Percentiles rank a stretch among this genome's conserved stretches.
Conservation (phyloP, 2,113 vertebrate species). For the Eidolon helvum region DNA sequence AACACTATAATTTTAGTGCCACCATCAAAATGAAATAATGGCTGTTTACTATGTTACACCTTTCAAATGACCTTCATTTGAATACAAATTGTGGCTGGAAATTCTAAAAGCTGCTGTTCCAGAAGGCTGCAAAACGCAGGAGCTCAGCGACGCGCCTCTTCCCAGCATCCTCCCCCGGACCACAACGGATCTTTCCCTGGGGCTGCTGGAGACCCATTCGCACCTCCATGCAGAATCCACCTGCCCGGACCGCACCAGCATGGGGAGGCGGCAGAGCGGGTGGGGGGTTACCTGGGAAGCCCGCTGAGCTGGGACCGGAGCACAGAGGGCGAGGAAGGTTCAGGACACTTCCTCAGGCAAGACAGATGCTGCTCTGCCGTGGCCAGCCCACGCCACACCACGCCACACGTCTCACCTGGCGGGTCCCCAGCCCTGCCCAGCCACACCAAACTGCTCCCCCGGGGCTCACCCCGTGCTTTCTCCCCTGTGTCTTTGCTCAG, state of each 20-base stretch:
- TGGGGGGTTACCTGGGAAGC: neutral
- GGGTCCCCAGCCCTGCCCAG: neutral
- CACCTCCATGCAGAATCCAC: fast-evolving
- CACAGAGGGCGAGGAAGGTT: neutral
- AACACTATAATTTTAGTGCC: slow-evolving; percentile 91
- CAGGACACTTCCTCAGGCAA: neutral
- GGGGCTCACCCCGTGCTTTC: fast-evolving
- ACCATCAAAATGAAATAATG: slow-evolving; percentile 91
- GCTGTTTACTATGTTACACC: slow-evolving; percentile 88
- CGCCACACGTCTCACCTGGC: neutral
- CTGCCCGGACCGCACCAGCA: fast-evolving
- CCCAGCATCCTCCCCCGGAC: neutral
- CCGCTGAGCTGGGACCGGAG: neutral
- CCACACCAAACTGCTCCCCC: fast-evolving
- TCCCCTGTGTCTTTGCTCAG: neutral
- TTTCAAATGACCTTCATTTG: slow-evolving; percentile 92
- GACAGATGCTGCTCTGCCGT: neutral
- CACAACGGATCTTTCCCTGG: neutral
- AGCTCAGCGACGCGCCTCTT: slow-evolving; percentile 50
- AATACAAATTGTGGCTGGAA: slow-evolving; percentile 86
- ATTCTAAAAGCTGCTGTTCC: slow-evolving; percentile 83
- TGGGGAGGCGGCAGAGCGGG: neutral
- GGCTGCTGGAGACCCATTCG: neutral
- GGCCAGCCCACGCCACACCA: no score
- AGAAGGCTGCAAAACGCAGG: slow-evolving; percentile 77